Base-by-base conservation (phyloP, 1,140 invertebrate species). In the Zaprionus lachaisei region DNA sequence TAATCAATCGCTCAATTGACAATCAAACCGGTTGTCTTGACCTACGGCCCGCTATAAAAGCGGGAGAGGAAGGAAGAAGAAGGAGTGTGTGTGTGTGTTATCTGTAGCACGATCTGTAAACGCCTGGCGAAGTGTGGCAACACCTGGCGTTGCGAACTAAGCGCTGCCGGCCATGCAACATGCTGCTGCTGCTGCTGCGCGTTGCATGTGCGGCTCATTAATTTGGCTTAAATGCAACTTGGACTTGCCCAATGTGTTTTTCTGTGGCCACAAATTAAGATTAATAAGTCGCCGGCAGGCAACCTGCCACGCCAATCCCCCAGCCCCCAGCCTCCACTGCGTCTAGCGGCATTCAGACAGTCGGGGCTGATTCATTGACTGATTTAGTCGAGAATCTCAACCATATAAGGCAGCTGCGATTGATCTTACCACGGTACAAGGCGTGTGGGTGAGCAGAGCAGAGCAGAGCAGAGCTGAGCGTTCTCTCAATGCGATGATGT, bases 401-500 rank as follows among this genome's bases (percentile, higher is more conserved):
- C 72, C 72, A 57, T 63, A 64, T 58, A 41, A 28, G 73, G 68
- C 44, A 56, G 57, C 37, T 65, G 22, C 31, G 62, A 65, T 72
- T 72, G 68, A 76, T 72, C 56, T 72, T 65, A 54, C 70, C 69
- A 22, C 62, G 31, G 31, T 3, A 31, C 9, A 9, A 14, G 22
- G 17, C 44, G 14, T 14, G 9, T 17, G 9, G 62, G 28, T 20
- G 31, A 11, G 14, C 57, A 14, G 37, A 47, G n/a, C 26, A 26
- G 24, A 26, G 24, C 24, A 20, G 20, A 28, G 26, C 24, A 26
- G 24, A 5, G 24, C 24, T 7, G 26, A 6, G 26, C 26, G 5
- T 6, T 28, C 26, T 28, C 26, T 22, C 11, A 15, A 12, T 12
- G 47, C 61, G 83, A 76, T 87, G 84, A 87, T 87, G 84, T 89